These are phyloP conservation scores for Gallinago media DNA, from an alignment of 2,113 vertebrate genomes.

Conservation along the genomic window DNA sequence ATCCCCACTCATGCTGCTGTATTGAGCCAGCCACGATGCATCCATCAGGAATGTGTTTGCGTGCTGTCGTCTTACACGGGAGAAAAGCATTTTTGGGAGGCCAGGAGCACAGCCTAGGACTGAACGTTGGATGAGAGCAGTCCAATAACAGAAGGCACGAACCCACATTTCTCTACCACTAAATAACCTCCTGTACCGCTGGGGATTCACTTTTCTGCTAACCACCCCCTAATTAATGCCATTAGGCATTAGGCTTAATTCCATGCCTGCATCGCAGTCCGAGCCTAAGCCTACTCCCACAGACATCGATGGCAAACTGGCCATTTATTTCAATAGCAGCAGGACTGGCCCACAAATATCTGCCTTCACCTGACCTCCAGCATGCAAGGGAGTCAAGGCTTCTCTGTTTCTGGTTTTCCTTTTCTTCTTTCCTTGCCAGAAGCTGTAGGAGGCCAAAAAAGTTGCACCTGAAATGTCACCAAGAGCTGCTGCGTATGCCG, in stretches of 20 bases:
- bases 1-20: not conserved
- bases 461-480: not conserved
- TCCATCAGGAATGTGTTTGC: fast-evolving
- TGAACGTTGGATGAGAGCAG: not conserved
- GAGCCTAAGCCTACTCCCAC: not conserved
- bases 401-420: not conserved
- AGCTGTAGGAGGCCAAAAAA: not conserved
- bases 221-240: not conserved
- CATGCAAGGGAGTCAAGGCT: not conserved
- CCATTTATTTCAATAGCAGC: not conserved
- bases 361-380: not conserved
- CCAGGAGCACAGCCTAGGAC: not conserved
- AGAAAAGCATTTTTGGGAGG: not conserved
- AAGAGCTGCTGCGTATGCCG: fast-evolving
- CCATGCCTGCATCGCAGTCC: not conserved
- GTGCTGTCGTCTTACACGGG: fast-evolving
- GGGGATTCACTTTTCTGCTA: not conserved
- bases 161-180: not conserved
- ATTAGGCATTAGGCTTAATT: not conserved
- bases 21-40: not conserved
- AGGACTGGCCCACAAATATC: not conserved
- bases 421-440: not conserved
- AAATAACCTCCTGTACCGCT: not conserved
- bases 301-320: not conserved
- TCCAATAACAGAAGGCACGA: not conserved